A percentile compares a stretch with the other conserved stretches of the same genome.
Evolutionary conservation across 2,888 invertebrate genomes (phyloP).

Genomic region (Sabatieria punctata): DNA sequence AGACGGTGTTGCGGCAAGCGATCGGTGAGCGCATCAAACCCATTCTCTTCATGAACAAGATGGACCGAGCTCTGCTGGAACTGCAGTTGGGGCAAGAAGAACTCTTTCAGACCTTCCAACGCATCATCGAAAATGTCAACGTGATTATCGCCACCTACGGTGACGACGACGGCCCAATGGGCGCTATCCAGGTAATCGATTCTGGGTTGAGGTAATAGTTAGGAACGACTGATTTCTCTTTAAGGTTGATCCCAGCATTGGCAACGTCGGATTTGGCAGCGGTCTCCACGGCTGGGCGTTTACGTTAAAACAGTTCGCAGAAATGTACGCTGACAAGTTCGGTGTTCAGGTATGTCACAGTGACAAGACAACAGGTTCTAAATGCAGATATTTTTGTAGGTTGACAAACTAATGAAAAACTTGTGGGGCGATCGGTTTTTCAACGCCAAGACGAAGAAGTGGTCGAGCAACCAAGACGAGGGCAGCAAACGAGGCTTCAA

Average conservation of each 20-base stretch:
- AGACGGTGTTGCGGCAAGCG: slow-evolving; percentile 97
- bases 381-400: slow-evolving; percentile 41
- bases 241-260: slow-evolving; percentile 84
- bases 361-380: no score
- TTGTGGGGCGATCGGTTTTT: slow-evolving; percentile 98
- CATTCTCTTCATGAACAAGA: slow-evolving; percentile 99
- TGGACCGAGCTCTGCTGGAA: slow-evolving; percentile 96
- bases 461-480: slow-evolving; percentile 57
- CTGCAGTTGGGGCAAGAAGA: slow-evolving; percentile 89
- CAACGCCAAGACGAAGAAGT: slow-evolving; percentile 90
- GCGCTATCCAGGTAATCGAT: slow-evolving; percentile 83
- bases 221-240: no score
- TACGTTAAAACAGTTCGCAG: slow-evolving; percentile 96
- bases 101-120: slow-evolving; percentile 86
- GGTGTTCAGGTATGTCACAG: slow-evolving; percentile 53
- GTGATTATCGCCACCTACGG: slow-evolving; percentile 98
- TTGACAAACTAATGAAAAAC: slow-evolving; percentile 81
- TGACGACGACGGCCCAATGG: slow-evolving; percentile 96
- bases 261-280: slow-evolving; percentile 97
- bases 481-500: slow-evolving; percentile 94
- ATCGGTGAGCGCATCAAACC: slow-evolving; percentile 99
- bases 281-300: slow-evolving; percentile 99
- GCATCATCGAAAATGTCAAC: slow-evolving; percentile 98
- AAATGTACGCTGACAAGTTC: slow-evolving; percentile 98
- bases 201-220: neutral